Percentiles rank a stretch among this genome's conserved stretches.
Conservation (phyloP, 1,140 invertebrate genomes). For the Bursaphelenchus mucronatus region DNA sequence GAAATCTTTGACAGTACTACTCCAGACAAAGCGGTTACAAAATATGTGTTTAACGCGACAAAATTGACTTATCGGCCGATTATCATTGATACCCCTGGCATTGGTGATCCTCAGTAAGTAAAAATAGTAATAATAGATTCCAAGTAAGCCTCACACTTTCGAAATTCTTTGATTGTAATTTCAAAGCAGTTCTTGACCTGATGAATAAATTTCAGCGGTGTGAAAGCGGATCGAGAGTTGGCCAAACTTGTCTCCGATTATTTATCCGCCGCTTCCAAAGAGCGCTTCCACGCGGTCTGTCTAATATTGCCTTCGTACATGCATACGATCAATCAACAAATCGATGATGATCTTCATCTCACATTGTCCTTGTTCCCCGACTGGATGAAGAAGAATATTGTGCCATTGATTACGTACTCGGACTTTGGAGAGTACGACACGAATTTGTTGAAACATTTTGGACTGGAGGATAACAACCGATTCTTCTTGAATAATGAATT, state of each 20-base stretch:
- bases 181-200: background rate
- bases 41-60: slow-evolving; percentile 33
- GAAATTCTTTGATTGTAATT: no score
- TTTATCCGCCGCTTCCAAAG: slow-evolving; percentile 21
- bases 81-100: slow-evolving; percentile 27
- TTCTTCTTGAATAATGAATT: slow-evolving; percentile 26
- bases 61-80: slow-evolving; percentile 32
- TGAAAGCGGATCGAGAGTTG: slow-evolving; percentile 27
- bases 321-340: slow-evolving; percentile 19
- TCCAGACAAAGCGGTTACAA: slow-evolving; percentile 29
- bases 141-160: background rate
- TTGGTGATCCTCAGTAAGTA: slow-evolving; percentile 24
- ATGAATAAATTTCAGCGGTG: slow-evolving; percentile 7
- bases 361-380: slow-evolving; percentile 27
- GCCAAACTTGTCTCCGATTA: slow-evolving; percentile 21
- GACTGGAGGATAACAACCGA: slow-evolving; percentile 12
- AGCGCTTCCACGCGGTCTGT: slow-evolving; percentile 28
- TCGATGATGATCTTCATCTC: slow-evolving; percentile 24
- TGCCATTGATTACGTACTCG: slow-evolving; percentile 23
- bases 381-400: slow-evolving; percentile 29
- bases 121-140: background rate
- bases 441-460: slow-evolving; percentile 26
- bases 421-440: slow-evolving; percentile 10
- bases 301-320: slow-evolving; percentile 19
- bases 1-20: slow-evolving; percentile 30